Evolutionary conservation across 1,140 invertebrate genomes (phyloP), one percentile per base, ranked within the genome.

Genomic region (Parapsyche elsis): DNA sequence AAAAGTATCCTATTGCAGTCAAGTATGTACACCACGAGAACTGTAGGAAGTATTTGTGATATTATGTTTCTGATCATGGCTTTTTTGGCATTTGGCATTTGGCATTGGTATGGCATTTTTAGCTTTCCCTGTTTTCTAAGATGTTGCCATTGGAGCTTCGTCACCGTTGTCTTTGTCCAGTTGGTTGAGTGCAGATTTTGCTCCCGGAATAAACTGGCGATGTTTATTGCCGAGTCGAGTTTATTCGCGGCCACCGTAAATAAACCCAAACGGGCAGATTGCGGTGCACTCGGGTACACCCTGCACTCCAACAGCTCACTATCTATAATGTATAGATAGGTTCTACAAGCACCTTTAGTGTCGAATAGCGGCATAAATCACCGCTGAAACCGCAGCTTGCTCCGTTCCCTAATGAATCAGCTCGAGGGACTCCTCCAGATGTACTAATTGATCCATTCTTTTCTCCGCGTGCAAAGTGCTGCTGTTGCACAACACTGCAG

Each of bases 151-250:
- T 21, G 9, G 21, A 2, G 59, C 9, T 61, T 61, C 64, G 64
- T 61, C 57, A 61, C 57, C 14, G 19, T 61, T 9, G 16, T 61
- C 57, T 61, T 61, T 61, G 57, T 61, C 57, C 57, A 19, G 12
- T 4, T 10, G 16, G n/a, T 10, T 53, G 4, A 19, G 16, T 61
- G 24, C 64, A 14, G 21, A 2, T 67, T 23, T 19, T 67, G 19
- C 14, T 67, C 21, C 49, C 16, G 49, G 16, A 53, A 53, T 53
- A 21, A 67, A 67, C 21, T 23, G 23, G 21, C 21, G 24, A 12
- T 26, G 10, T 61, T 24, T 16, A 61, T 10, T 67, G 10, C 64
- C 23, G 21, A 24, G 12, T 19, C 64, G 14, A 21, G 23, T 14
- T 9, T 23, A 67, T 67, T 14, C 19, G 21, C 24, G 9, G 10